Evolutionary conservation across 2,113 vertebrate genomes (phyloP), one percentile per base, ranked within the genome.

Genomic region (Cyanistes caeruleus): DNA sequence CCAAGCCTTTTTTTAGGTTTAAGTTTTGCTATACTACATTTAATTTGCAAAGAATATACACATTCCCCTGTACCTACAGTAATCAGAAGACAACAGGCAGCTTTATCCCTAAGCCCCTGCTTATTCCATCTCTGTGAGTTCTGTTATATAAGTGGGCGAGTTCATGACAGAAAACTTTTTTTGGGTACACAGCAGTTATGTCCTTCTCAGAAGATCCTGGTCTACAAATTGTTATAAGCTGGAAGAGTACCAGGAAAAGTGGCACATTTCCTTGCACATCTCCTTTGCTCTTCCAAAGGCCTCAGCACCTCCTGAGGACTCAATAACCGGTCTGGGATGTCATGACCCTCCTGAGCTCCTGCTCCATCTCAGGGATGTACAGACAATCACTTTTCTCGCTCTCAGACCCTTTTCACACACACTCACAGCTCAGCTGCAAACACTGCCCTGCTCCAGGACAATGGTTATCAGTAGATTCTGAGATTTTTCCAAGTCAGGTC

Each of bases 361-460:
- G 33, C 30, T 76, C 8, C 24, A 12, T 79, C 62, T 72, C 49
- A 37, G 64, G 37, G 15, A 11, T 35, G 11, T 23, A n/a, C 5
- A 80, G 6, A 9, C 3, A 4, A 11, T 31, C 44, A 27, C 13
- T 92, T 86, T 74, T 81, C 31, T 70, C 48, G 10, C 25, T 55
- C 24, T 77, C 31, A 20, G 19, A n/a, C 23, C 25, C 31, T 89
- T 85, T 77, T 74, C 70, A 15, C 28, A 17, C 13, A 52, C 51
- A 52, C 27, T 19, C 21, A 13, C 18, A 41, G 31, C 28, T 84
- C 44, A 84, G 73, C 25, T 78, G 27, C 69, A 84, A 58, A 43
- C 2, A 2, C n/a, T 59, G 52, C 33, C 48, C 30, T 27, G 11
- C 56, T 62, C 51, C 69, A 87, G 28, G 27, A 23, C 1, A 0